Base-by-base conservation (phyloP, 2,797 vertebrate species). In the Argya squamiceps region DNA sequence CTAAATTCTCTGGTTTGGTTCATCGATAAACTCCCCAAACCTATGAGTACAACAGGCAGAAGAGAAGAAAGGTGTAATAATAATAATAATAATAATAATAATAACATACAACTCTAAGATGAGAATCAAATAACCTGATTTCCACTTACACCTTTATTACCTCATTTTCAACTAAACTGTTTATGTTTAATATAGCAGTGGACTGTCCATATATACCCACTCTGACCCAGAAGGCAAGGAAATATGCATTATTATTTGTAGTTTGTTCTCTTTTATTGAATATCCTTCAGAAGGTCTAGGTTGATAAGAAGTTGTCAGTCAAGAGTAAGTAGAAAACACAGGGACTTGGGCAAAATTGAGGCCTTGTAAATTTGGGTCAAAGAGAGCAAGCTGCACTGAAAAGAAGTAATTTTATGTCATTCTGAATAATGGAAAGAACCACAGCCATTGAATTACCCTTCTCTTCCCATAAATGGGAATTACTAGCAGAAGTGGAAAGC, bases 371-470 rank as follows among this genome's bases (percentile, higher is more conserved):
- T 92, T 94, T 86, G 79, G 69, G 90, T 95, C 85, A 95, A 86
- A 95, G 65, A 92, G 79, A 93, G 73, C 80, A 94, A 93, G 88
- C 63, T 93, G 52, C 59, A 63, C 20, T 73, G 85, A 94, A 95
- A 93, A 94, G 83, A 92, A 89, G 74, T 81, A 94, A 95, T 94
- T 93, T 92, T 84, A 89, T 88, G 82, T 86, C 69, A 91, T 82
- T 94, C 70, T 92, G 84, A 93, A 92, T 85, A 94, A 95, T 80
- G 68, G 78, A 53, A 92, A 91, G n/a, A 50, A 93, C 75, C 84
- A 74, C n/a, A 85, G 87, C 60, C 78, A 92, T 77, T 70, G 78
- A 92, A 92, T 87, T 87, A 87, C 74, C 84, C 68, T 93, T 93
- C 89, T 80, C 30, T 96, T 94, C 39, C 81, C 60, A 85, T 56